Evolutionary conservation across 2,113 vertebrate genomes (phyloP).

Genomic region (Chauna torquata): DNA sequence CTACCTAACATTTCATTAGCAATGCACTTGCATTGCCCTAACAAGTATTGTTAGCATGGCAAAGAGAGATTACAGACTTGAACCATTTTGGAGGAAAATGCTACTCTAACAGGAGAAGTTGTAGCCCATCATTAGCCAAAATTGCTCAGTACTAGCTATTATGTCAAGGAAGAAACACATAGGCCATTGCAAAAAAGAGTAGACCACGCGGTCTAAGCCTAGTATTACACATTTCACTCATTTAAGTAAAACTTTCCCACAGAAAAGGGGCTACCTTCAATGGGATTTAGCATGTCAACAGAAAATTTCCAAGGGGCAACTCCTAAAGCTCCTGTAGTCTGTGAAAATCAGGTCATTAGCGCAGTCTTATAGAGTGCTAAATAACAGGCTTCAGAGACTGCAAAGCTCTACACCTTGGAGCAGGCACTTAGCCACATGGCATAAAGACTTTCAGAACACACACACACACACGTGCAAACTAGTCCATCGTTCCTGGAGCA

Average conservation of each 20-base stretch:
- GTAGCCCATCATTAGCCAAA: not conserved
- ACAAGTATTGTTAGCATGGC: not conserved
- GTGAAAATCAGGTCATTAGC: not conserved
- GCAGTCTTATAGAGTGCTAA: not conserved
- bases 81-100: not conserved
- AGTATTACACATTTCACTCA: not conserved
- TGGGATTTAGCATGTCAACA: not conserved
- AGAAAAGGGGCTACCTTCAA: not conserved
- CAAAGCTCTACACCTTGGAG: not conserved
- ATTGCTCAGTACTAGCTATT: not conserved
- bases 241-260: not conserved
- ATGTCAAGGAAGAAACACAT: not conserved
- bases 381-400: not conserved
- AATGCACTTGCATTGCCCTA: not conserved
- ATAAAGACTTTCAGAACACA: not conserved
- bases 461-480: fast-evolving
- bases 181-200: not conserved
- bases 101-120: not conserved
- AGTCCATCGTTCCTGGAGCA: not conserved
- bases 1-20: not conserved
- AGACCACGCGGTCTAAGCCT: not conserved
- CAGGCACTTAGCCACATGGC: not conserved
- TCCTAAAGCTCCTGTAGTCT: not conserved
- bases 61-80: not conserved
- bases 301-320: not conserved